A percentile compares a stretch with the other conserved stretches of the same genome.
Conservation (phyloP, 2,797 vertebrate genomes). For the Bradypodion ventrale region DNA sequence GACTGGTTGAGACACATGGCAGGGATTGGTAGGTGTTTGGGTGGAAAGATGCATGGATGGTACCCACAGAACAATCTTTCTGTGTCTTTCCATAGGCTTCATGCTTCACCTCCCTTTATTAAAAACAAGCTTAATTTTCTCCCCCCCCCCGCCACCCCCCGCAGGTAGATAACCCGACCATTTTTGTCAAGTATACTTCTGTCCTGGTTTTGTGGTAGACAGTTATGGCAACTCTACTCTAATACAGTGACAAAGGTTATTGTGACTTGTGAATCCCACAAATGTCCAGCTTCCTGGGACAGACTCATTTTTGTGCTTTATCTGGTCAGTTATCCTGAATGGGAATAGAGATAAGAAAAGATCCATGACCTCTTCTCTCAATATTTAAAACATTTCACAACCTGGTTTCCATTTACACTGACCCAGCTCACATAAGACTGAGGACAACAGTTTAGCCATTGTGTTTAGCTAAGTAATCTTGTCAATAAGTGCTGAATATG, state of each 20-base stretch:
- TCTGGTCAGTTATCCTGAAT: not conserved
- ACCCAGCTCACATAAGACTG: not conserved
- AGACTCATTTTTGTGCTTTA: not conserved
- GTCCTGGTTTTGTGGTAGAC: no score
- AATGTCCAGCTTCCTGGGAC: not conserved
- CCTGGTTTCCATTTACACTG: not conserved
- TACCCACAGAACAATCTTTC: no score
- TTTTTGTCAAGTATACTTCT: no score
- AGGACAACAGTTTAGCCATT: not conserved
- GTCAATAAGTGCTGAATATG: slow-evolving; percentile 1
- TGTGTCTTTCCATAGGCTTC: no score
- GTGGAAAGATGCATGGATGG: no score
- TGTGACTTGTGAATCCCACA: not conserved
- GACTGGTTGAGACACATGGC: no score
- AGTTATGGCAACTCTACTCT: no score
- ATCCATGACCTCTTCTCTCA: not conserved
- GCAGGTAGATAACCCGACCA: no score
- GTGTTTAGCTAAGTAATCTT: slow-evolving; percentile 4
- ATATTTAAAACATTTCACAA: not conserved
- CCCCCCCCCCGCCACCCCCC: no score
- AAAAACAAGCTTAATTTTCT: no score
- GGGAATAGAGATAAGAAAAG: not conserved
- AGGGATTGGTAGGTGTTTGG: no score
- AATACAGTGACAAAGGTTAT: not conserved
- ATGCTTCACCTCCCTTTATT: no score